Percentiles rank a stretch among this genome's conserved stretches.
Conservation (phyloP, 2,113 vertebrate species). For the Muntiacus muntjak region DNA sequence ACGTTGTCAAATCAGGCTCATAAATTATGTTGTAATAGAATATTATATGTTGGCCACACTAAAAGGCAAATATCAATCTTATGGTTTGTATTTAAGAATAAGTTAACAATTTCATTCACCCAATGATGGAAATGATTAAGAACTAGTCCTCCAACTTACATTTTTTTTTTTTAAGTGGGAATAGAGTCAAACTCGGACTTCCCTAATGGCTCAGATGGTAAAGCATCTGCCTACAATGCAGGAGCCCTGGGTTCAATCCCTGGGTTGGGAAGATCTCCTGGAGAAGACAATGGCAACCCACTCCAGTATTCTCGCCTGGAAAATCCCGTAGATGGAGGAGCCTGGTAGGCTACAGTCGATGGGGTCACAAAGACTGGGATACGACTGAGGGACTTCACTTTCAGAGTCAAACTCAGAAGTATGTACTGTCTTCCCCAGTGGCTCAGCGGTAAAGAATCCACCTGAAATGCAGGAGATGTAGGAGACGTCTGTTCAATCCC, state of each 20-base stretch:
- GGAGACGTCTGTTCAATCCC: background rate
- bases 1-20: background rate
- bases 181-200: background rate
- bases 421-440: background rate
- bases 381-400: too few relatives aligned
- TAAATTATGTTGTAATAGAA: background rate
- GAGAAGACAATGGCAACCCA: too few relatives aligned
- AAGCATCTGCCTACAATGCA: too few relatives aligned
- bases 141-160: background rate
- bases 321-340: too few relatives aligned
- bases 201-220: too few relatives aligned
- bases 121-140: background rate
- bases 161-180: background rate
- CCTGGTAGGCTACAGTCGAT: too few relatives aligned
- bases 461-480: background rate
- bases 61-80: slow-evolving; percentile 15
- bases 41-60: background rate
- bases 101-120: background rate
- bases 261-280: too few relatives aligned
- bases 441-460: background rate
- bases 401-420: background rate
- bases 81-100: slow-evolving; percentile 34
- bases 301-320: too few relatives aligned
- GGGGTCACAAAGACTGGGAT: too few relatives aligned
- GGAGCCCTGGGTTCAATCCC: too few relatives aligned